phyloP scores from a whole-genome alignment of 2,113 vertebrate species.

The Haemorhous mexicanus region DNA sequence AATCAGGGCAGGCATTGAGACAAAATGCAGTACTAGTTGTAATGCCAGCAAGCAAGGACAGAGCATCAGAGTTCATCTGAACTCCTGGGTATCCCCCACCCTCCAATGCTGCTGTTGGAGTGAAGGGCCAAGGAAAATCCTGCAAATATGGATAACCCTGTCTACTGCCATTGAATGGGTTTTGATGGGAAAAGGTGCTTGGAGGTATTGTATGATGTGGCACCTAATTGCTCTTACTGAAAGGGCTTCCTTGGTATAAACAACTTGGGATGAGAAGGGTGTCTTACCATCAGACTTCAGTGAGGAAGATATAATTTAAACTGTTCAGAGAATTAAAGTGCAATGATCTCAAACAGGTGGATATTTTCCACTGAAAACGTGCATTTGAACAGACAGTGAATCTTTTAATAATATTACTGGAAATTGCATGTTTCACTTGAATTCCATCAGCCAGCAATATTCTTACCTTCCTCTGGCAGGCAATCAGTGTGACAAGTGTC shows the following conservation, averaged over 20 bases:
- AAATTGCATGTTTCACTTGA: not conserved
- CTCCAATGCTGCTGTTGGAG: not conserved
- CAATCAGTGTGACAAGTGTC: conserved; percentile 75
- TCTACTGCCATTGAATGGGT: not conserved
- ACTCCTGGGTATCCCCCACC: not conserved
- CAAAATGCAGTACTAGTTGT: not conserved
- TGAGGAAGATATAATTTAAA: not conserved
- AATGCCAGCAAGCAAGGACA: not conserved
- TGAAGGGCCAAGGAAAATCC: not conserved
- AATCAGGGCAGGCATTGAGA: not conserved
- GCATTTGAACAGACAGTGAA: not conserved
- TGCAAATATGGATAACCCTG: not conserved
- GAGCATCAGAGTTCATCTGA: not conserved
- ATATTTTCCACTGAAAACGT: not conserved
- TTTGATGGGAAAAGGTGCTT: not conserved
- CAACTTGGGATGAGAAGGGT: not conserved
- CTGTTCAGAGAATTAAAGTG: not conserved
- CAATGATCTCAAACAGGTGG: not conserved
- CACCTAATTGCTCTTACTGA: not conserved
- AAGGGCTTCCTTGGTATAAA: not conserved
- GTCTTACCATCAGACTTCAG: not conserved
- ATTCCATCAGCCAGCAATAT: not conserved
- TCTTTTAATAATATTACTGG: not conserved
- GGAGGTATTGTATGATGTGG: not conserved
- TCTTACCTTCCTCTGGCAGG: conserved; percentile 66